Evolutionary conservation across 2,888 invertebrate genomes (phyloP), one percentile per base, ranked within the genome.

Genomic region (Ormyrus pomaceus): DNA sequence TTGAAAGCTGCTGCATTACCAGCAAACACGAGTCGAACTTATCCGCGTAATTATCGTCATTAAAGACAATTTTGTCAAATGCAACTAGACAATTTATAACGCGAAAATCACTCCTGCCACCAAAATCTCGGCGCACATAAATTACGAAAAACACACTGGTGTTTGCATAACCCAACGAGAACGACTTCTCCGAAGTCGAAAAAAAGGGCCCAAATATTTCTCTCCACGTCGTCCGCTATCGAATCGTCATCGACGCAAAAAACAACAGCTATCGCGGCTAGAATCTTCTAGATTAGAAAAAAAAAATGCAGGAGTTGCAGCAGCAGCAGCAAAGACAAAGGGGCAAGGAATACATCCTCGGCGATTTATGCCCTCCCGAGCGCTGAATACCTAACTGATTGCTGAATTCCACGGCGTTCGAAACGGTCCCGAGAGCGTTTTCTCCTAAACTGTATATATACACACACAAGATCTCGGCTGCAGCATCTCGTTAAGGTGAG

Each of bases 361-460:
- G 66, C 75, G 55, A 75, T 79, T 79, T 79, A 79, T 79, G 74
- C 65, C 75, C 71, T 34, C 53, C 55, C 50, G 70, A 79, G 66
- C 65, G 71, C 55, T 75, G 79, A 79, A 79, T 79, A 79, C 79
- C 75, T 84, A 84, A 84, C 82, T 83, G 85, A 85, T 86, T 85
- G 84, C 85, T 84, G 85, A 84, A 86, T 86, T 86, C 86, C 85
- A 83, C 82, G 73, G n/a, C 62, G n/a, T 50, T 45, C 56, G 46
- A 79, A 34, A 69, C 69, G 74, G 74, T 74, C 74, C 65, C 50
- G 34, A 45, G 13, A 53, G 53, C n/a, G 46, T 69, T 73, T 74
- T 74, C 69, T 66, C 48, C 71, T 78, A 66, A 72, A 72, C 61
- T 55, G 55, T 45, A 50, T 7, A 69, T 66, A 13, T 19, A 53